These are phyloP conservation scores for Sminthopsis crassicaudata DNA, from an alignment of 2,113 vertebrate genomes.

Conservation along the genomic window DNA sequence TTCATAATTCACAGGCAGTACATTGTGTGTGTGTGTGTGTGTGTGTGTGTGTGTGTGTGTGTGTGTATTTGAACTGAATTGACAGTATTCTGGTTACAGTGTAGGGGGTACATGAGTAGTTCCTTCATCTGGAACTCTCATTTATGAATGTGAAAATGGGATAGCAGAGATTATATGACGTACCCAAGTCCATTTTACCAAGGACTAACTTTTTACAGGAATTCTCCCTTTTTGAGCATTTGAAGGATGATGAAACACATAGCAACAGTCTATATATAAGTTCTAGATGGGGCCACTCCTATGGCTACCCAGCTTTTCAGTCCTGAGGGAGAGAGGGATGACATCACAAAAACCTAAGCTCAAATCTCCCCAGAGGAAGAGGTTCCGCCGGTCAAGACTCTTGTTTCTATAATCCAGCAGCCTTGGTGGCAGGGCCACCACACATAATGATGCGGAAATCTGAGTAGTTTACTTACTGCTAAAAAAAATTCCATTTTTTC, in stretches of 20 bases:
- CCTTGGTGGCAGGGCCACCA: slow-evolving; percentile 30
- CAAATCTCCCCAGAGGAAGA: slow-evolving; percentile 43
- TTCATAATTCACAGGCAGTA: not conserved
- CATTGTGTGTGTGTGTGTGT: too few relatives aligned
- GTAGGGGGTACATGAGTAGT: too few relatives aligned
- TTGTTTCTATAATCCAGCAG: slow-evolving; percentile 32
- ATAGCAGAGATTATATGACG: too few relatives aligned
- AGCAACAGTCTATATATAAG: not conserved
- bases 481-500: slow-evolving; percentile 50
- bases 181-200: too few relatives aligned
- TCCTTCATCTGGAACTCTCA: too few relatives aligned
- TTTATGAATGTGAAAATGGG: too few relatives aligned
- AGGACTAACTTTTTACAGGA: slow-evolving; percentile 37
- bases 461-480: slow-evolving; percentile 20
- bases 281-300: not conserved
- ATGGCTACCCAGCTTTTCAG: not conserved
- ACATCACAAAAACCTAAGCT: not conserved
- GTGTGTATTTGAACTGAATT: not conserved
- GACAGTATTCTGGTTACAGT: not conserved
- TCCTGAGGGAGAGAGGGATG: slow-evolving; percentile 38
- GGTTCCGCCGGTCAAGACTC: slow-evolving; percentile 7
- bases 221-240: not conserved
- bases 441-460: slow-evolving; percentile 42
- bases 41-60: too few relatives aligned
- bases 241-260: not conserved